Evolutionary conservation across 2,888 invertebrate genomes (phyloP).

Genomic region (Caenorhabditis becei): DNA sequence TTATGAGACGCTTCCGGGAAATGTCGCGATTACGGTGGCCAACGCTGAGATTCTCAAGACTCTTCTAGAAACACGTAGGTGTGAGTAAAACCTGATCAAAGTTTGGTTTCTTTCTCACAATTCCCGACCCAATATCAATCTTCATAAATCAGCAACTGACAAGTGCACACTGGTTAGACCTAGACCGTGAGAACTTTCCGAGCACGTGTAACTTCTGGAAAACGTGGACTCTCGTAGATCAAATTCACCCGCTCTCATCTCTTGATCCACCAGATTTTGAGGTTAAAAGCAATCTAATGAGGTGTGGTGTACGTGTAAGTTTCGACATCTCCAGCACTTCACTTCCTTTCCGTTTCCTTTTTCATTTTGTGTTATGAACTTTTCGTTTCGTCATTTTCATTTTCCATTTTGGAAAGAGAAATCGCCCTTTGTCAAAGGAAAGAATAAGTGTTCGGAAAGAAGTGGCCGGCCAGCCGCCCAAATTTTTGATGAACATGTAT

Average conservation of each 20-base stretch:
- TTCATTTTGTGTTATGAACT: constrained; percentile 2
- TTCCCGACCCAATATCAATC: too few relatives aligned
- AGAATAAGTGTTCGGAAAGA: neutral
- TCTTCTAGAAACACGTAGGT: too few relatives aligned
- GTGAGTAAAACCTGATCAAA: too few relatives aligned
- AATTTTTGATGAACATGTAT: neutral
- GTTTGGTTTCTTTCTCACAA: too few relatives aligned
- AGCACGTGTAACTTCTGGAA: too few relatives aligned
- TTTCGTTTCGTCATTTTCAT: neutral
- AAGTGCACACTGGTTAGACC: too few relatives aligned
- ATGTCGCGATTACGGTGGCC: constrained; percentile 24
- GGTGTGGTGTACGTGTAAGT: constrained; percentile 34
- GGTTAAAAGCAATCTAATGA: constrained; percentile 42
- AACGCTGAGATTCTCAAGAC: too few relatives aligned
- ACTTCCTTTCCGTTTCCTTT: neutral
- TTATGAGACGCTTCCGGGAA: neutral
- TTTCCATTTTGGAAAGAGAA: neutral
- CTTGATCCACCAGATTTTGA: too few relatives aligned
- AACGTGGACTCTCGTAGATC: too few relatives aligned
- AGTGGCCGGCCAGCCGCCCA: neutral
- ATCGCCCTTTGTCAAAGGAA: neutral
- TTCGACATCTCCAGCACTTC: constrained; percentile 4
- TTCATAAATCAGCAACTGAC: too few relatives aligned
- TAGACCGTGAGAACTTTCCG: too few relatives aligned
- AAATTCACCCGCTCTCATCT: too few relatives aligned